Evolutionary conservation across 2,113 vertebrate genomes (phyloP).

Genomic region (Halichoerus grypus): DNA sequence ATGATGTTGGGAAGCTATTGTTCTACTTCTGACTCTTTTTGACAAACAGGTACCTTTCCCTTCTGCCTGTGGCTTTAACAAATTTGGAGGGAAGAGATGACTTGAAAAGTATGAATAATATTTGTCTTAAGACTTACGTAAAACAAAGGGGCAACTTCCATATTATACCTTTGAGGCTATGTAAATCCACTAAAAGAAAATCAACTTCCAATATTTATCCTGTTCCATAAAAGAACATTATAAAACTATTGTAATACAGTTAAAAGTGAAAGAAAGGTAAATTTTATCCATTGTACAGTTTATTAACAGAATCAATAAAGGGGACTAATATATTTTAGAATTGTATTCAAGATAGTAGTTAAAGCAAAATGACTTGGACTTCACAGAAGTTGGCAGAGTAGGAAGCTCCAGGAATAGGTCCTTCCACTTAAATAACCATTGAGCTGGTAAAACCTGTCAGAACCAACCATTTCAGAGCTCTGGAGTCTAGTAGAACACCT

Average conservation of each 20-base stretch:
- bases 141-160: not conserved
- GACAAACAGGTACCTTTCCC: not conserved
- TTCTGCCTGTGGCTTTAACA: not conserved
- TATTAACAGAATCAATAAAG: not conserved
- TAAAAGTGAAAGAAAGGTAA: not conserved
- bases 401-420: not conserved
- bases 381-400: not conserved
- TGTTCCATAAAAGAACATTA: not conserved
- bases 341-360: not conserved
- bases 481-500: not conserved
- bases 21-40: not conserved
- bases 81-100: not conserved
- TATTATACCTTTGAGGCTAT: not conserved
- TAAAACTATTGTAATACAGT: not conserved
- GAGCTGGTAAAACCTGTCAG: not conserved
- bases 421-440: not conserved
- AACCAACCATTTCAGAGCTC: not conserved
- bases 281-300: not conserved
- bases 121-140: not conserved
- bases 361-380: not conserved
- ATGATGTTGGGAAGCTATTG: not conserved
- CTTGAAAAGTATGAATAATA: not conserved
- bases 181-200: not conserved
- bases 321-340: not conserved
- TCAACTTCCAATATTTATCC: not conserved